Evolutionary conservation across 2,797 vertebrate species (phyloP), one percentile per base, ranked within the genome.

Genomic region (Schizopygopsis pylzovi): DNA sequence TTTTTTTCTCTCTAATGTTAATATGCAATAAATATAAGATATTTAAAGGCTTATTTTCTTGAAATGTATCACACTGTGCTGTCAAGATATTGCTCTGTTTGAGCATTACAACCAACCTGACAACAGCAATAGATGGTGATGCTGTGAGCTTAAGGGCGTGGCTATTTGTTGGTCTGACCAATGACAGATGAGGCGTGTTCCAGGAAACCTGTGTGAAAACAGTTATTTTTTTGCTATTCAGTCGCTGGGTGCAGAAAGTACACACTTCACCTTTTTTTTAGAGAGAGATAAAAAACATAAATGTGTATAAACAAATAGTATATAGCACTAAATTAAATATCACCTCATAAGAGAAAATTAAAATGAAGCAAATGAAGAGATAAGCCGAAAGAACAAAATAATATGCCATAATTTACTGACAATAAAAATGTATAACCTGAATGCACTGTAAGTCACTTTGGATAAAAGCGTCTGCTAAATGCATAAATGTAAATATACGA

Each of bases 311-410:
- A 82, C 9, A 85, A 39, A 72, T 22, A 28, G 61, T 52, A 12
- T 20, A 61, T 20, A 79, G 15, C 8, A 10, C 22, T 11, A 63
- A 79, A 79, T 3, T 0, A 45, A 45, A 45, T 45, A 15, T 43
- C 77, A 63, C 39, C 77, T 18, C 22, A 25, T n/a, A 28, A 6
- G 12, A 65, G 2, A 75, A 49, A 77, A 59, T 45, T 20, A 22
- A 0, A 45, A 56, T 65, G 81, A 41, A 43, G 18, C 11, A 41
- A 52, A 37, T 59, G 75, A 79, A 52, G 5, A 84, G 71, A 87
- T 25, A 25, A 22, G 6, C 56, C 16, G 37, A 71, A 43, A 70
- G 8, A 79, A 22, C 16, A 59, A 20, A 43, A 8, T 39, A 41
- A 22, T 16, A 71, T 2, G 13, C 33, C 33, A 33, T 33, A 33